Percentiles rank a stretch among this genome's conserved stretches.
phyloP scores from a whole-genome alignment of 2,797 vertebrate species.

The Diceros bicornis region DNA sequence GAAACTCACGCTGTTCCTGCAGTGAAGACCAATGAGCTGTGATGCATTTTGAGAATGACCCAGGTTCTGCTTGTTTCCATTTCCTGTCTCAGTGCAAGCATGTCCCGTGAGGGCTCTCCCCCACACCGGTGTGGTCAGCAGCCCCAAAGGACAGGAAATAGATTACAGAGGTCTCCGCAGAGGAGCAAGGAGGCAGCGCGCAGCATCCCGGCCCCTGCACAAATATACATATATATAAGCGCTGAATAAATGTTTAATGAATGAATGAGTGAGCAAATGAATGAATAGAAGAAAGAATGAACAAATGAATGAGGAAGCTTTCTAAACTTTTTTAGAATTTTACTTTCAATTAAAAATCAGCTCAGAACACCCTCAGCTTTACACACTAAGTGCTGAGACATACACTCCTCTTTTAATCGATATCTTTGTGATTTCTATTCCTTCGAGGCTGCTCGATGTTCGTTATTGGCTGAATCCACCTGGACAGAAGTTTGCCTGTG shows the following conservation, averaged over 20 bases:
- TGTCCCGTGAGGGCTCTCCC: not conserved
- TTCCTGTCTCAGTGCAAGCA: not conserved
- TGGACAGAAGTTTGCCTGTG: not conserved
- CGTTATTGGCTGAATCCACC: not conserved
- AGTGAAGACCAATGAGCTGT: not conserved
- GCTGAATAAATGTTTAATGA: not conserved
- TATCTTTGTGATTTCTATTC: not conserved
- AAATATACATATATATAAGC: not conserved
- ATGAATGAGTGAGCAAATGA: not conserved
- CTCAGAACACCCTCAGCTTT: not conserved
- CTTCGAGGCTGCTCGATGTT: not conserved
- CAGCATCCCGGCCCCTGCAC: not conserved
- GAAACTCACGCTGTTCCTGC: not conserved
- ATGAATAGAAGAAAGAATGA: not conserved
- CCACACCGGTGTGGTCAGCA: not conserved
- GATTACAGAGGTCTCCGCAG: not conserved
- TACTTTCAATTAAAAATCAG: not conserved
- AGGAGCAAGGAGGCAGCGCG: not conserved
- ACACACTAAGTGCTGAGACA: not conserved
- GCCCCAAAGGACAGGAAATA: conserved; percentile 54
- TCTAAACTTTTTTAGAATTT: not conserved
- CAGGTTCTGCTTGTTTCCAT: not conserved
- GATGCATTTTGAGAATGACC: conserved; percentile 24
- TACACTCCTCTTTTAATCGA: not conserved
- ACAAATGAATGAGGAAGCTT: not conserved